Base-by-base conservation (phyloP, 1,140 invertebrate genomes). In the Camponotus floridanus region DNA sequence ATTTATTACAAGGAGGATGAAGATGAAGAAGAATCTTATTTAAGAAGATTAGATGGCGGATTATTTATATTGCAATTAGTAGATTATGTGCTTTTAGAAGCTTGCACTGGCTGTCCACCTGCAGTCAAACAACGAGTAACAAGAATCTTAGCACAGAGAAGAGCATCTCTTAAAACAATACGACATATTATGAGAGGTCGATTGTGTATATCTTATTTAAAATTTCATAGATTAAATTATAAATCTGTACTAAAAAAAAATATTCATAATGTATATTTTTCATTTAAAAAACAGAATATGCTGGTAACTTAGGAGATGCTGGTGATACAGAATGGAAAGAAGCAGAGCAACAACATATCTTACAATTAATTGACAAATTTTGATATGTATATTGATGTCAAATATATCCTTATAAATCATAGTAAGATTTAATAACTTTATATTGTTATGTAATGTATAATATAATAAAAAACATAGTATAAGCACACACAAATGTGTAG, bases 31-130 rank as follows among this genome's bases (percentile, higher is more conserved):
- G 97, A 97, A 89, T 96, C 97, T 86, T 99, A 99, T 94, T 95
- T 99, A 59, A 97, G 97, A 92, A 96, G 98, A 81, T 94, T 99
- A 36, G 98, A 99, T 79, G 97, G 97, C 2, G 99, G 99, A 0
- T 95, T 99, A 13, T 99, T 99, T 93, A 99, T 98, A 0, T 95
- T 99, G 55, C 99, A 99, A 95, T 96, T 99, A 67, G 97, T 99
- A 61, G 99, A 99, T 95, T 99, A 99, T 93, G 98, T 99, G 86
- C 98, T 99, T 93, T 95, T 99, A 70, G 99, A 99, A 95, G 97
- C 98, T 39, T 99, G 98, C 92, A 97, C 97, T 7, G 97, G 97
- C 18, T 96, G 96, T 42, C 96, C 97, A 55, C 94, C 97, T 3
- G 96, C 97, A 6, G 97, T 99, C 1, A 99, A 99, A 94, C 98